A percentile compares a stretch with the other conserved stretches of the same genome.
phyloP scores from a whole-genome alignment of 2,888 invertebrate genomes.

The Camponotus fellah region DNA sequence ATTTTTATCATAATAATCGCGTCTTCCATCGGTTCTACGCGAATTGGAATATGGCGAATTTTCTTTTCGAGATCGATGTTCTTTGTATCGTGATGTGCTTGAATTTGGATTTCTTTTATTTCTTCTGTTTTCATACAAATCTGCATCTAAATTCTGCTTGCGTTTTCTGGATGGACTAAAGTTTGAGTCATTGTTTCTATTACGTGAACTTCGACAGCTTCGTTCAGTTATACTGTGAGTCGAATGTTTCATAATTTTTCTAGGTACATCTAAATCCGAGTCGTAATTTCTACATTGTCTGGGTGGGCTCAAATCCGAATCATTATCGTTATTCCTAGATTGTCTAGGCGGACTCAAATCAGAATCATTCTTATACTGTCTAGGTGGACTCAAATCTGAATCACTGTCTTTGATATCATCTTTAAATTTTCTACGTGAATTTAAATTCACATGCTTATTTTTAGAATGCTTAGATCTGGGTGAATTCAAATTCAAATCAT shows the following conservation, averaged over 20 bases:
- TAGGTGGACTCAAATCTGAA: conserved; percentile 73
- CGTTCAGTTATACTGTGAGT: conserved; percentile 15
- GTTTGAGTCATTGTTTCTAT: conserved; percentile 32
- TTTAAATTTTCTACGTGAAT: conserved; percentile 57
- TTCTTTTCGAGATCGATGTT: conserved; percentile 31
- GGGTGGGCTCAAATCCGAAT: conserved; percentile 65
- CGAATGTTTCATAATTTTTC: conserved; percentile 62
- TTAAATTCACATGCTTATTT: conserved; percentile 55
- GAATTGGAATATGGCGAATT: conserved; percentile 35
- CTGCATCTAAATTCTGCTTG: conserved; percentile 44
- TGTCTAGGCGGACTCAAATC: conserved; percentile 76
- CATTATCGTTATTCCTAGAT: conserved; percentile 53
- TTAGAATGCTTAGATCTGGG: conserved; percentile 76
- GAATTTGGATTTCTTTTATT: conserved; percentile 58
- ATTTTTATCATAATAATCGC: conserved; percentile 27
- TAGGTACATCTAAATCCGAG: conserved; percentile 76
- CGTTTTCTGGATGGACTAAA: conserved; percentile 49
- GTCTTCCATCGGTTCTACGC: conserved; percentile 36
- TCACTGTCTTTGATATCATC: conserved; percentile 80
- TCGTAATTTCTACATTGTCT: conserved; percentile 61
- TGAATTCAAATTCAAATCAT: conserved; percentile 80
- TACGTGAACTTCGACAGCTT: conserved; percentile 24
- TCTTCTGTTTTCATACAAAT: conserved; percentile 48
- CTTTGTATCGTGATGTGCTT: conserved; percentile 53
- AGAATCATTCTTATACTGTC: conserved; percentile 65